Conservation (phyloP, 2,888 invertebrate species). For the Athripsodes cinereus region DNA sequence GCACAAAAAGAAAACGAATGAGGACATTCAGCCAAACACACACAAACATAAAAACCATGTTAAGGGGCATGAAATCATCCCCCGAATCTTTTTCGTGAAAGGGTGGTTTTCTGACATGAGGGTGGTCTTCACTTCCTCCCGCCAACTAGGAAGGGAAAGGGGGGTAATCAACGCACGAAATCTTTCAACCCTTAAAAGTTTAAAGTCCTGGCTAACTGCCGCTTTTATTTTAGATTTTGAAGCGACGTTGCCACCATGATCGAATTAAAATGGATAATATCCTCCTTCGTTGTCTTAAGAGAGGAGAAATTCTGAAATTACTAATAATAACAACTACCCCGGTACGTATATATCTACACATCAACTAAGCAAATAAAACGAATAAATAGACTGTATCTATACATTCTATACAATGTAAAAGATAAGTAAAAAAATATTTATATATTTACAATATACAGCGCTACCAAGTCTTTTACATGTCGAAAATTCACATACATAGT, state of each 20-base stretch:
- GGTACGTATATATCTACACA: too few relatives aligned
- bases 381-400: too few relatives aligned
- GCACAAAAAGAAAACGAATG: slow-evolving; percentile 5
- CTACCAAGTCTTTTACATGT: too few relatives aligned
- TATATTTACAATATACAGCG: too few relatives aligned
- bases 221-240: slow-evolving; percentile 26
- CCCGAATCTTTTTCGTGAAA: slow-evolving; percentile 9
- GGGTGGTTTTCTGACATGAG: slow-evolving; percentile 16
- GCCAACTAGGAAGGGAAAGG: slow-evolving; percentile 23
- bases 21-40: slow-evolving; percentile 15
- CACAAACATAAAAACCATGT: slow-evolving; percentile 3
- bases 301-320: slow-evolving; percentile 11
- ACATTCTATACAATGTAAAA: too few relatives aligned
- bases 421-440: too few relatives aligned
- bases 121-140: slow-evolving; percentile 4
- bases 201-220: slow-evolving; percentile 36
- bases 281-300: slow-evolving; percentile 13
- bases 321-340: neutral
- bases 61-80: slow-evolving; percentile 4
- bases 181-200: slow-evolving; percentile 59
- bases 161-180: slow-evolving; percentile 58
- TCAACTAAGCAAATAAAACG: too few relatives aligned
- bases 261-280: slow-evolving; percentile 26
- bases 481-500: too few relatives aligned
- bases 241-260: slow-evolving; percentile 21